phyloP scores from a whole-genome alignment of 2,113 vertebrate species.

The Ivindomyrus marchei region DNA sequence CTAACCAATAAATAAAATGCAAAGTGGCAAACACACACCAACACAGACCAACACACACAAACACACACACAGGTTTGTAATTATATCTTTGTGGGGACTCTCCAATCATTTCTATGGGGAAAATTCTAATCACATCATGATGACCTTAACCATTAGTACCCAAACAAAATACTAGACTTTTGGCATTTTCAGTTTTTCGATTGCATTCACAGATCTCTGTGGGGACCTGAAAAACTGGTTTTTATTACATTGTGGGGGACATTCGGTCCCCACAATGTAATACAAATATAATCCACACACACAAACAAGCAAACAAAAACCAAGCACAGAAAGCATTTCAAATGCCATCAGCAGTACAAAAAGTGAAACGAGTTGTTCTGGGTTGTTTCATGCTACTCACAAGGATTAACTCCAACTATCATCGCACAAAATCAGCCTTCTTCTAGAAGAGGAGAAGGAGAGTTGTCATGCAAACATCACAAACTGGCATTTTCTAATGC shows the following conservation, averaged over 20 bases:
- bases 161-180: background rate
- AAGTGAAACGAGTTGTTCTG: slow-evolving; percentile 35
- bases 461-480: slow-evolving; percentile 38
- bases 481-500: slow-evolving; percentile 43
- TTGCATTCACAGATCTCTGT: background rate
- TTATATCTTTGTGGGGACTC: background rate
- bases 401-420: slow-evolving; percentile 26
- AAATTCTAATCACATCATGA: background rate
- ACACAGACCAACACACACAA: too few species aligned
- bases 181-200: background rate
- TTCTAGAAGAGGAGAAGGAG: slow-evolving; percentile 43
- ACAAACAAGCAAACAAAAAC: background rate
- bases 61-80: background rate
- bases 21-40: background rate
- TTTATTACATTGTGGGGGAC: too few species aligned
- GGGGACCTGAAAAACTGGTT: background rate
- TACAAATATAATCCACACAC: background rate
- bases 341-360: background rate
- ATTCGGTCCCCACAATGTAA: background rate
- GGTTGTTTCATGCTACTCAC: slow-evolving; percentile 42
- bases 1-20: background rate
- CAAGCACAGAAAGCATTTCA: background rate
- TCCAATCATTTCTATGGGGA: too few species aligned
- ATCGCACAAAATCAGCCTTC: slow-evolving; percentile 46
- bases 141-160: background rate